phyloP scores from a whole-genome alignment of 37 sponge, comb jelly and placozoan species.

The Oopsacas minuta region DNA sequence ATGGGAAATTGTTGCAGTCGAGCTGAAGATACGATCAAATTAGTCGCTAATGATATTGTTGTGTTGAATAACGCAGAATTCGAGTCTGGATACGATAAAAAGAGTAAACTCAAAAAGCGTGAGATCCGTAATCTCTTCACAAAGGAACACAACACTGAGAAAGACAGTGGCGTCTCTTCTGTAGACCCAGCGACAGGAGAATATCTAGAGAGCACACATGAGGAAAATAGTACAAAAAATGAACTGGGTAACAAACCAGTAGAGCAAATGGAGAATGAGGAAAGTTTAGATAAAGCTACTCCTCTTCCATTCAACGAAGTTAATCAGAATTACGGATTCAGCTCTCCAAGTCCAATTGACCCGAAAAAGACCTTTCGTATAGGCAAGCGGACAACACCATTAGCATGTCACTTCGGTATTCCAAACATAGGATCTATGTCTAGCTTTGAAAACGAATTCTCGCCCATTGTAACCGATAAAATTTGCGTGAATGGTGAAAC shows the following conservation, averaged over 20 bases:
- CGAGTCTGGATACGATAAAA: background rate
- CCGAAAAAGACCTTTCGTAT: background rate
- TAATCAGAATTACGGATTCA: background rate
- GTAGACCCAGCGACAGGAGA: background rate
- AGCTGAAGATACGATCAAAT: background rate
- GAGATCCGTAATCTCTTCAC: background rate
- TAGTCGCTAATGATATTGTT: background rate
- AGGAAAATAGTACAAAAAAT: background rate
- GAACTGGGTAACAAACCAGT: background rate
- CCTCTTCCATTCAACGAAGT: background rate
- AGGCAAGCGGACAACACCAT: background rate
- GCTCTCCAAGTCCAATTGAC: background rate
- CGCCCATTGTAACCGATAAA: background rate
- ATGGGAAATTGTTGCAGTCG: background rate
- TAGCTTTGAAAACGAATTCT: conserved; percentile 8
- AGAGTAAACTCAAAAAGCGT: background rate
- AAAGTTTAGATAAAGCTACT: background rate
- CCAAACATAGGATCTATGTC: background rate
- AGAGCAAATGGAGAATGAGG: background rate
- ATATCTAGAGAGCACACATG: background rate
- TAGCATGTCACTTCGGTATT: background rate
- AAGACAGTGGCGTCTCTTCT: background rate
- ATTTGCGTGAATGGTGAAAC: background rate
- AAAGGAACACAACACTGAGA: background rate
- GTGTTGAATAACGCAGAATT: background rate